Percentiles rank a stretch among this genome's conserved stretches.
Evolutionary conservation across 2,113 vertebrate species (phyloP).

Genomic region (Xyrauchen texanus): DNA sequence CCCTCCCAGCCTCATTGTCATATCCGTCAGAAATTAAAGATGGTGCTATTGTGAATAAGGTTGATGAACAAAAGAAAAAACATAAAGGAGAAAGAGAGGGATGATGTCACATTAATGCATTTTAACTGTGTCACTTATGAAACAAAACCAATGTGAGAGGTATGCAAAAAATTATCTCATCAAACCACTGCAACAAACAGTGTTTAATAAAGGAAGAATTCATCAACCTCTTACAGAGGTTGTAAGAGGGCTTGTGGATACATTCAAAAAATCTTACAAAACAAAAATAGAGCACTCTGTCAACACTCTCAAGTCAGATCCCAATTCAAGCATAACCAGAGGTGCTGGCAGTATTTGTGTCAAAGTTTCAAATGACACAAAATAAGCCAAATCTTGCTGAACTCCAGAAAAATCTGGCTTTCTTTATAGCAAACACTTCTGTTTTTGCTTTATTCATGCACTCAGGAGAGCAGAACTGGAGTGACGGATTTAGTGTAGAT

Average conservation of each 20-base stretch:
- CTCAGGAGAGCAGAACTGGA: constrained; percentile 2
- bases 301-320: constrained; percentile 18
- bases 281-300: constrained; percentile 18
- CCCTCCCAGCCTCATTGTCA: too few species aligned
- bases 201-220: too few species aligned
- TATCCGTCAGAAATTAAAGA: too few species aligned
- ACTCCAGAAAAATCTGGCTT: not conserved
- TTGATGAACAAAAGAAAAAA: not conserved
- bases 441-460: constrained; percentile 15
- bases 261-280: not conserved
- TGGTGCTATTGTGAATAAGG: too few species aligned
- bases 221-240: too few species aligned
- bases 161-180: too few species aligned
- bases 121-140: not conserved
- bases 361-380: constrained; percentile 10
- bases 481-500: not conserved
- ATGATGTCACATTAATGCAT: not conserved
- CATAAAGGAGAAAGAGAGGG: not conserved
- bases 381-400: constrained; percentile 12
- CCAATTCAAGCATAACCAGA: constrained; percentile 16
- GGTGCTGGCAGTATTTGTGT: not conserved
- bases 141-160: not conserved
- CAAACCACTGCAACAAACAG: too few species aligned
- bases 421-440: not conserved
- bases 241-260: not conserved